Conservation (phyloP, 2,888 invertebrate species). For the Drosophila atripex region DNA sequence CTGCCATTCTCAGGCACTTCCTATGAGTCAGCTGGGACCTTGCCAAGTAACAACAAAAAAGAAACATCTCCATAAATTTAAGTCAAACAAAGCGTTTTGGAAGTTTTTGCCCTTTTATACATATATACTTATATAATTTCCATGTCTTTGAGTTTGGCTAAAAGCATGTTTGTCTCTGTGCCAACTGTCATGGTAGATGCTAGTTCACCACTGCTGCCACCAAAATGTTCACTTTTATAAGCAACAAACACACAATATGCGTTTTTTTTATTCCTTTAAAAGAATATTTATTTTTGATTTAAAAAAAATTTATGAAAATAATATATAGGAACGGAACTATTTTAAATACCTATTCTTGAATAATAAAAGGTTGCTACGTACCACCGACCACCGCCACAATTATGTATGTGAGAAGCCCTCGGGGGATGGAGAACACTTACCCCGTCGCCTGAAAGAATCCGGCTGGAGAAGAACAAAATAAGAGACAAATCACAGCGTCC, state of each 20-base stretch:
- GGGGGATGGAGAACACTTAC: slow-evolving; percentile 29
- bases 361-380: background rate
- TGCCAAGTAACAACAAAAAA: slow-evolving; percentile 59
- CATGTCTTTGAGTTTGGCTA: slow-evolving; percentile 49
- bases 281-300: no score
- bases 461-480: slow-evolving; percentile 39
- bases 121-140: background rate
- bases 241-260: slow-evolving; percentile 67
- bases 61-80: slow-evolving; percentile 76
- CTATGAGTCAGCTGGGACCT: slow-evolving; percentile 60
- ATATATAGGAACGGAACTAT: no score
- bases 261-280: no score
- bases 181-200: slow-evolving; percentile 63
- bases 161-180: slow-evolving; percentile 69
- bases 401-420: slow-evolving; percentile 56
- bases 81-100: slow-evolving; percentile 76
- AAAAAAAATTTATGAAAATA: no score
- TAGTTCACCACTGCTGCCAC: slow-evolving; percentile 48
- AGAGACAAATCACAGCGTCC: slow-evolving; percentile 25
- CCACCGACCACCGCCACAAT: slow-evolving; percentile 49
- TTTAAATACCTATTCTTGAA: background rate
- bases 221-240: slow-evolving; percentile 73
- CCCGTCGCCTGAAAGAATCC: slow-evolving; percentile 54
- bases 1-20: slow-evolving; percentile 37
- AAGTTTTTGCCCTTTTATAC: slow-evolving; percentile 31